phyloP scores from a whole-genome alignment of 2,888 invertebrate species.

The Pterostichus niger region DNA sequence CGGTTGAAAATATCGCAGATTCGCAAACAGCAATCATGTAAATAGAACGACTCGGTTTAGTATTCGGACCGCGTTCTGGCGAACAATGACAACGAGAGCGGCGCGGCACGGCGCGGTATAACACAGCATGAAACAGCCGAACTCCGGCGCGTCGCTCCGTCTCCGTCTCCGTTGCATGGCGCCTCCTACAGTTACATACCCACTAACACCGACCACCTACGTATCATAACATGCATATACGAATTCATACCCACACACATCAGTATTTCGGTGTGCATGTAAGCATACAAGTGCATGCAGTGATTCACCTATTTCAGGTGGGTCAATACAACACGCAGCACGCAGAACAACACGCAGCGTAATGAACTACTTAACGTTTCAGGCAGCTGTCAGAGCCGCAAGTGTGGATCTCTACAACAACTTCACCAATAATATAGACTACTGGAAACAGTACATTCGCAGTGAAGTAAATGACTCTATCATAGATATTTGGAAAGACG shows the following conservation, averaged over 20 bases:
- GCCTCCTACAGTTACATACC: conserved; percentile 22
- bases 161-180: background rate
- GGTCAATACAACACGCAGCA: conserved; percentile 37
- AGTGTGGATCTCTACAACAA: conserved; percentile 78
- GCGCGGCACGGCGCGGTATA: background rate
- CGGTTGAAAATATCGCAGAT: conserved; percentile 62
- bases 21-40: conserved; percentile 63
- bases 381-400: conserved; percentile 77
- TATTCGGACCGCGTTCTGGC: conserved; percentile 55
- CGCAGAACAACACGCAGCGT: conserved; percentile 1
- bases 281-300: conserved; percentile 7
- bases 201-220: conserved; percentile 6
- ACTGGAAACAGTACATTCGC: conserved; percentile 84
- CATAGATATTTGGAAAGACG: conserved; percentile 86
- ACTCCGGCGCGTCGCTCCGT: background rate
- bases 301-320: conserved; percentile 19
- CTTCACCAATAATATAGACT: conserved; percentile 80
- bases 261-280: conserved; percentile 8
- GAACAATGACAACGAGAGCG: conserved; percentile 55
- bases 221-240: conserved; percentile 6
- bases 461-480: conserved; percentile 85
- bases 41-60: conserved; percentile 59
- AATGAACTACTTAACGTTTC: conserved; percentile 67
- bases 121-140: background rate
- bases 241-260: conserved; percentile 16